These are phyloP conservation scores for Malacoctenus gilli DNA, from an alignment of 2,797 vertebrate species.

Conservation along the genomic window DNA sequence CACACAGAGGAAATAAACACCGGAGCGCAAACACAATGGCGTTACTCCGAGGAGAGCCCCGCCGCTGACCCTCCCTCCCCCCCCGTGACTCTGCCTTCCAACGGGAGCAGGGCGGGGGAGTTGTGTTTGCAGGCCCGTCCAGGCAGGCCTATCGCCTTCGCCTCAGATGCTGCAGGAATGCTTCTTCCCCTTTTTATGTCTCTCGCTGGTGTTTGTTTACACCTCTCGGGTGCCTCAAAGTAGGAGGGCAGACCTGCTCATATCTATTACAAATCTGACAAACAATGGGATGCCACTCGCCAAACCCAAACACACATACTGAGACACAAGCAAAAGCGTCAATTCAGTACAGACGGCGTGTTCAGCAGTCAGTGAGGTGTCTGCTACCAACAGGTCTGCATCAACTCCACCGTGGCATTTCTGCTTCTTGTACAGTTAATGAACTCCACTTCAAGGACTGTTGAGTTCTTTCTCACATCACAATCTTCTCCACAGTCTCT, in stretches of 20 bases:
- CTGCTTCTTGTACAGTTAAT: too few relatives aligned
- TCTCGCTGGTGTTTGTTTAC: slow-evolving; percentile 69
- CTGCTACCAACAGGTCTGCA: not conserved
- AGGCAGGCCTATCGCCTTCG: slow-evolving; percentile 56
- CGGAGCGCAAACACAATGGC: slow-evolving; percentile 54
- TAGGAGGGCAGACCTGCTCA: slow-evolving; percentile 43
- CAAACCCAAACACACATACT: slow-evolving; percentile 35
- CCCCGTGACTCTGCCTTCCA: slow-evolving; percentile 34
- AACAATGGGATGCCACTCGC: slow-evolving; percentile 45
- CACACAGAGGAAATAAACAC: slow-evolving; percentile 71
- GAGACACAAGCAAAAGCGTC: slow-evolving; percentile 30
- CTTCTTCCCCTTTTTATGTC: slow-evolving; percentile 58
- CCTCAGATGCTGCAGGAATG: slow-evolving; percentile 70
- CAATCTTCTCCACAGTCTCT: too few relatives aligned
- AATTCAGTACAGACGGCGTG: slow-evolving; percentile 30
- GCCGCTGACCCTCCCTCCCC: slow-evolving; percentile 30
- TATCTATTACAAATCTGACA: slow-evolving; percentile 65
- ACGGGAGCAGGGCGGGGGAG: slow-evolving; percentile 17
- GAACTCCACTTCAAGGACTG: too few relatives aligned
- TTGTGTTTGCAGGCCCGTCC: slow-evolving; percentile 51
- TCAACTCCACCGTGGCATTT: too few relatives aligned
- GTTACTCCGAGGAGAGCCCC: slow-evolving; percentile 36
- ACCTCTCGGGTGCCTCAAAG: slow-evolving; percentile 49
- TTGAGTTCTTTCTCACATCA: too few relatives aligned
- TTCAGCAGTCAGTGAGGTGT: slow-evolving; percentile 17